Conservation (phyloP, 1,140 invertebrate species). For the Pararge aegeria region DNA sequence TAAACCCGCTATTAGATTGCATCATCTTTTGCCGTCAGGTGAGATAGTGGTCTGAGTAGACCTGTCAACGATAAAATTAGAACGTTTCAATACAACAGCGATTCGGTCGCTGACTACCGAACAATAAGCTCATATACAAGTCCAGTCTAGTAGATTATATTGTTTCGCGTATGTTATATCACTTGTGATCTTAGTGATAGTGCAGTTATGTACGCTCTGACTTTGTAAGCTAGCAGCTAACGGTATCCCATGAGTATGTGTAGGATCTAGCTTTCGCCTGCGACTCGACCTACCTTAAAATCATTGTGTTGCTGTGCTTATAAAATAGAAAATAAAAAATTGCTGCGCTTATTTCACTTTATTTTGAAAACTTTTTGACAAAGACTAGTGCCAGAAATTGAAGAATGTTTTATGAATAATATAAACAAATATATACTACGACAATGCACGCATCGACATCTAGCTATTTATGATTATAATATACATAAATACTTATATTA, state of each 20-base stretch:
- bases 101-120: background rate
- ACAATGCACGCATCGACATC: no score
- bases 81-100: background rate
- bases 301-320: no score
- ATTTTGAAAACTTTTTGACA: no score
- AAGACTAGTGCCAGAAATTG: no score
- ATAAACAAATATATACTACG: no score
- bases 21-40: background rate
- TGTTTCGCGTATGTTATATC: background rate
- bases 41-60: background rate
- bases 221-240: background rate
- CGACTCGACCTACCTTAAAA: background rate
- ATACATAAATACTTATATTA: no score
- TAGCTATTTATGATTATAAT: no score
- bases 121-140: conserved; percentile 7
- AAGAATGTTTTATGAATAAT: no score
- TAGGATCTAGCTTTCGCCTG: conserved; percentile 1
- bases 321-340: no score
- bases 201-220: background rate
- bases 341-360: no score
- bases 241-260: background rate
- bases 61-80: background rate
- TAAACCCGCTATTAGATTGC: background rate
- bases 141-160: conserved; percentile 1
- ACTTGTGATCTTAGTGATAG: background rate